Conservation (phyloP, 1,140 invertebrate species). For the Pseudachorutes palmiensis region DNA sequence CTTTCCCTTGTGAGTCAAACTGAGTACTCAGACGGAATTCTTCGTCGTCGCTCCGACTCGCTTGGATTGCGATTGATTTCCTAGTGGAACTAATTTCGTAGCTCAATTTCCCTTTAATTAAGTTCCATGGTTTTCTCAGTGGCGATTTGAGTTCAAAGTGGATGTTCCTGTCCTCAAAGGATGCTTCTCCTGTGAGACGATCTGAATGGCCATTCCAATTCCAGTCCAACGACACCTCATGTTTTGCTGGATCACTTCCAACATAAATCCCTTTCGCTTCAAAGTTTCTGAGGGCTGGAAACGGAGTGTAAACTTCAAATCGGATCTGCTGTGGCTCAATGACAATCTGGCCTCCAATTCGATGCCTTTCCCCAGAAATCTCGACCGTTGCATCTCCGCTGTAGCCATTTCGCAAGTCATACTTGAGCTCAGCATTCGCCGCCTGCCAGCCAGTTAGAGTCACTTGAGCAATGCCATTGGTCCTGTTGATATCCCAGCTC, state of each 20-base stretch:
- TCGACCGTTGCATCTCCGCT: conserved; percentile 22
- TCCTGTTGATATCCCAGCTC: not conserved
- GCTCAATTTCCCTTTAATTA: conserved; percentile 10
- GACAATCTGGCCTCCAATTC: conserved; percentile 27
- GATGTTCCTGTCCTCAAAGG: not conserved
- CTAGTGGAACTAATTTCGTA: conserved; percentile 17
- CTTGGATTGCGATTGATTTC: not conserved
- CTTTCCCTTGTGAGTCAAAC: not conserved
- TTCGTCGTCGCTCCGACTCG: not conserved
- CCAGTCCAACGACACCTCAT: conserved; percentile 17
- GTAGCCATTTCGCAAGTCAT: conserved; percentile 30
- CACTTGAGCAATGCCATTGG: not conserved
- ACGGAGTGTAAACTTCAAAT: conserved; percentile 33
- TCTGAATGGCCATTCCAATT: conserved; percentile 13
- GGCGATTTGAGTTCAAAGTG: conserved; percentile 5
- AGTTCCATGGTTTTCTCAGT: conserved; percentile 2
- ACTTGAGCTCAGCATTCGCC: conserved; percentile 18
- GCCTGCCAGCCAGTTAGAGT: not conserved
- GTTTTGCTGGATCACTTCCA: not conserved
- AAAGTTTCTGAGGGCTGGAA: conserved; percentile 30
- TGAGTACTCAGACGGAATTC: not conserved
- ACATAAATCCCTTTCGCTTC: not conserved
- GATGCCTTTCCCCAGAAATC: conserved; percentile 20
- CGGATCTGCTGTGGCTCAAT: conserved; percentile 12
- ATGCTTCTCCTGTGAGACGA: not conserved